These are phyloP conservation scores for Terebella lapidaria DNA, from an alignment of 2,888 invertebrate species.

Conservation along the genomic window DNA sequence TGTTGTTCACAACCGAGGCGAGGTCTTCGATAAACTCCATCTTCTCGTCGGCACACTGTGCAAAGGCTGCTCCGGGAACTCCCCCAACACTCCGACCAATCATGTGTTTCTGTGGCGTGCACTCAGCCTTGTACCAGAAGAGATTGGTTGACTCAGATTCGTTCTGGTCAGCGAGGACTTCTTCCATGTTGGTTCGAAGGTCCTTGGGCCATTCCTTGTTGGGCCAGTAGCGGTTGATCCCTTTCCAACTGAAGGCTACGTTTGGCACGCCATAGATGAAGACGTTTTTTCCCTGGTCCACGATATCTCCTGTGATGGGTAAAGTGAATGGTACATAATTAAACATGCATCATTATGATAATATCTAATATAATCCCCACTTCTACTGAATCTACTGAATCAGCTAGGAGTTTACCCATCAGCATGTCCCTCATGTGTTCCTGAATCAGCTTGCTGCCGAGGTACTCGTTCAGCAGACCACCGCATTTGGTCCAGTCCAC, in stretches of 20 bases:
- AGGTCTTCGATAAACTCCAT: conserved; percentile 23
- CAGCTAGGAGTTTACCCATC: conserved; percentile 14
- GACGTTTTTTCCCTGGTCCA: conserved; percentile 21
- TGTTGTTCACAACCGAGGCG: conserved; percentile 17
- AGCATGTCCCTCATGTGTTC: conserved; percentile 18
- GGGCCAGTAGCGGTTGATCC: conserved; percentile 18
- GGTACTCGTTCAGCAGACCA: conserved; percentile 9
- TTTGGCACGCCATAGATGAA: conserved; percentile 16
- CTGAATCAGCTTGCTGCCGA: conserved; percentile 16
- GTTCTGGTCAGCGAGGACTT: conserved; percentile 5
- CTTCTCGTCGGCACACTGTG: conserved; percentile 15
- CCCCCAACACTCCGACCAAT: conserved; percentile 18
- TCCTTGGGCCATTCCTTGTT: conserved; percentile 18
- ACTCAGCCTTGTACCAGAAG: conserved; percentile 25
- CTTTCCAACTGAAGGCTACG: conserved; percentile 17
- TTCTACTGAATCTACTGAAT: neutral
- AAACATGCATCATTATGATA: neutral
- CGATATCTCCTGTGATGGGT: conserved; percentile 19
- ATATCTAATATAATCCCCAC: neutral
- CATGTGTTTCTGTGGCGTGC: conserved; percentile 14
- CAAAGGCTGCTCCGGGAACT: conserved; percentile 9
- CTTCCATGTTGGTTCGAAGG: conserved; percentile 8
- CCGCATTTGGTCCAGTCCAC: conserved; percentile 19
- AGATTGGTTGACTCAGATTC: conserved; percentile 5
- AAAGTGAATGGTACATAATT: neutral